phyloP scores from a whole-genome alignment of 2,113 vertebrate species.

The Tylochromis polylepis region DNA sequence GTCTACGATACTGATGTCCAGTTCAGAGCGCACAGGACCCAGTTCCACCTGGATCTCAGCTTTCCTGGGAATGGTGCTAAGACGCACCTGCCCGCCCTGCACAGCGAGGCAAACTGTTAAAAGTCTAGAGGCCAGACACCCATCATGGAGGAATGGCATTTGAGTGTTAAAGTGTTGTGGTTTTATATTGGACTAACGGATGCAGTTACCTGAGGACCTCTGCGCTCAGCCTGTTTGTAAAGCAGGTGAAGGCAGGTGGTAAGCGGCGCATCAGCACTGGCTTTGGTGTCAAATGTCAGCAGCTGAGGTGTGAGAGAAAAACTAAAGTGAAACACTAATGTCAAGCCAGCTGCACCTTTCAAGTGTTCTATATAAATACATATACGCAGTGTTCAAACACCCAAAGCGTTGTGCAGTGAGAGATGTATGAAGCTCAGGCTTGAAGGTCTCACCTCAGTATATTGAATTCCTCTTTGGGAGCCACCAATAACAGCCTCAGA shows the following conservation, averaged over 20 bases:
- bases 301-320: slow-evolving; percentile 75
- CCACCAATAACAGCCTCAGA: slow-evolving; percentile 74
- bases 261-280: slow-evolving; percentile 58
- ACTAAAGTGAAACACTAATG: neutral
- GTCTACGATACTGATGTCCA: slow-evolving; percentile 97
- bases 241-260: slow-evolving; percentile 87
- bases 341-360: neutral
- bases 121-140: neutral
- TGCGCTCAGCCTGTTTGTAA: slow-evolving; percentile 88
- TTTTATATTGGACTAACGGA: neutral
- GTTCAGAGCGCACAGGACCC: slow-evolving; percentile 80
- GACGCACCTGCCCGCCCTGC: slow-evolving; percentile 88
- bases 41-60: slow-evolving; percentile 90
- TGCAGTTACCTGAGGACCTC: slow-evolving; percentile 86
- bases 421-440: neutral
- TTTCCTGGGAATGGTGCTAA: slow-evolving; percentile 88
- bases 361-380: neutral
- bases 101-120: neutral
- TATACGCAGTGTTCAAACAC: neutral
- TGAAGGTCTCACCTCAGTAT: slow-evolving; percentile 83
- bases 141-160: neutral
- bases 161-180: neutral
- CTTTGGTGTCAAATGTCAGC: slow-evolving; percentile 81
- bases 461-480: slow-evolving; percentile 76
- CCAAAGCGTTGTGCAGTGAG: neutral